Conservation (phyloP, 1,140 invertebrate genomes). For the Drosophila sp. region DNA sequence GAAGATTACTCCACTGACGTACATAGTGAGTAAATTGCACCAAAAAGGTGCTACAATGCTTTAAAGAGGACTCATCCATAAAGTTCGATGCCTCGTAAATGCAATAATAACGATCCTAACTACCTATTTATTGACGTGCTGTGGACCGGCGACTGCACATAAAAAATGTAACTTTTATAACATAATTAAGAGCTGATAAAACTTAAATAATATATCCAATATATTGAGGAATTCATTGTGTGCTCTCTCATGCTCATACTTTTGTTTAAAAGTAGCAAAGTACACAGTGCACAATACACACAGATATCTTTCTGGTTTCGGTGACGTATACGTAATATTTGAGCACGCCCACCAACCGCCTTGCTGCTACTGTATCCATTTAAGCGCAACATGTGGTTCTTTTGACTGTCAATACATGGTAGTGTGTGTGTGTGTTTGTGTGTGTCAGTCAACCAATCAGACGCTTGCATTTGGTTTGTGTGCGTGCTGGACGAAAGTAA, state of each 20-base stretch:
- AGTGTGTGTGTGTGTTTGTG: slow-evolving; percentile 18
- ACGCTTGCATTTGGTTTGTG: slow-evolving; percentile 42
- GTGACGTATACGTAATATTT: slow-evolving; percentile 76
- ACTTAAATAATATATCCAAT: slow-evolving; percentile 75
- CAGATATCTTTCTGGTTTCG: slow-evolving; percentile 44
- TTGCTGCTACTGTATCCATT: slow-evolving; percentile 6
- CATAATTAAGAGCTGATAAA: slow-evolving; percentile 80
- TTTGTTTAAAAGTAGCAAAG: slow-evolving; percentile 57
- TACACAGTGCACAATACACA: slow-evolving; percentile 38
- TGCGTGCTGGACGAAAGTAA: slow-evolving; percentile 60
- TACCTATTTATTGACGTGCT: slow-evolving; percentile 59
- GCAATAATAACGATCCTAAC: slow-evolving; percentile 56
- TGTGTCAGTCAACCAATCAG: slow-evolving; percentile 58
- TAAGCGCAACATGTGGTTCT: slow-evolving; percentile 75
- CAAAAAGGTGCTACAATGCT: slow-evolving; percentile 17
- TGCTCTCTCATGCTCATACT: slow-evolving; percentile 7
- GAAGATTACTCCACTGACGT: slow-evolving; percentile 63
- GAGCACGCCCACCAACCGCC: slow-evolving; percentile 67
- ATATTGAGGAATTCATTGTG: slow-evolving; percentile 54
- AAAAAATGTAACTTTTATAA: slow-evolving; percentile 71
- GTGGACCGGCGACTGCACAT: slow-evolving; percentile 51
- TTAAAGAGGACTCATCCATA: slow-evolving; percentile 50
- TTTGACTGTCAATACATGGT: slow-evolving; percentile 21
- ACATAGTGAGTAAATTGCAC: slow-evolving; percentile 41
- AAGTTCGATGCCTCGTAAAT: slow-evolving; percentile 50